These are phyloP conservation scores for Hippopotamyrus pictus DNA, from an alignment of 2,797 vertebrate genomes.

Conservation along the genomic window DNA sequence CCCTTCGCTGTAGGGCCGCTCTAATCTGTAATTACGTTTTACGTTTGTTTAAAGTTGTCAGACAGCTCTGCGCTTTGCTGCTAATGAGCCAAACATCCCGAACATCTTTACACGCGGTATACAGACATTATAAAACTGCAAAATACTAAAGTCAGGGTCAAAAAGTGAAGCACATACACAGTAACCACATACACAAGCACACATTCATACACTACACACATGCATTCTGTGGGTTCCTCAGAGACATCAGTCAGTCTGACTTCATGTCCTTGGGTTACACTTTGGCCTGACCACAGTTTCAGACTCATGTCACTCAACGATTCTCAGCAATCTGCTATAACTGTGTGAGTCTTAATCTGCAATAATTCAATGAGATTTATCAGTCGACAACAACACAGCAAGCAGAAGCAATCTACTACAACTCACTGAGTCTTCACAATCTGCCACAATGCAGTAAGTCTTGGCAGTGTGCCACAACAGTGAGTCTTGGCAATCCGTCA, in stretches of 20 bases:
- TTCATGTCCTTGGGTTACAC: not conserved
- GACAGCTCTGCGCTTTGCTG: not conserved
- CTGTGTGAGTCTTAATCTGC: not conserved
- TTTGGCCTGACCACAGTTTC: not conserved
- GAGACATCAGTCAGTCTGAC: not conserved
- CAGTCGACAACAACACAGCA: not conserved
- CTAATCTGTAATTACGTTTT: not conserved
- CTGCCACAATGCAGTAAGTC: not conserved
- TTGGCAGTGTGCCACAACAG: not conserved
- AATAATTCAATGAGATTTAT: not conserved
- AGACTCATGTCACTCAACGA: not conserved
- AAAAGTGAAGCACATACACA: not conserved
- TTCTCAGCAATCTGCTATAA: not conserved
- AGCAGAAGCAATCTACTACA: not conserved
- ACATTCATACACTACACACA: not conserved
- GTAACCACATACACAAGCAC: not conserved
- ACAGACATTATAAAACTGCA: too few relatives aligned
- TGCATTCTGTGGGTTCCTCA: not conserved
- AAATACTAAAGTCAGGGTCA: not conserved
- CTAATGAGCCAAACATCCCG: not conserved
- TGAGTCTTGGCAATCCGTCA: not conserved
- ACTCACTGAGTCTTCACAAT: not conserved
- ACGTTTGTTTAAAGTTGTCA: not conserved
- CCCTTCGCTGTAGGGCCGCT: not conserved
- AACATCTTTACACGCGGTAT: not conserved